phyloP scores from a whole-genome alignment of 1,140 invertebrate species.

The Oppia nitens region DNA sequence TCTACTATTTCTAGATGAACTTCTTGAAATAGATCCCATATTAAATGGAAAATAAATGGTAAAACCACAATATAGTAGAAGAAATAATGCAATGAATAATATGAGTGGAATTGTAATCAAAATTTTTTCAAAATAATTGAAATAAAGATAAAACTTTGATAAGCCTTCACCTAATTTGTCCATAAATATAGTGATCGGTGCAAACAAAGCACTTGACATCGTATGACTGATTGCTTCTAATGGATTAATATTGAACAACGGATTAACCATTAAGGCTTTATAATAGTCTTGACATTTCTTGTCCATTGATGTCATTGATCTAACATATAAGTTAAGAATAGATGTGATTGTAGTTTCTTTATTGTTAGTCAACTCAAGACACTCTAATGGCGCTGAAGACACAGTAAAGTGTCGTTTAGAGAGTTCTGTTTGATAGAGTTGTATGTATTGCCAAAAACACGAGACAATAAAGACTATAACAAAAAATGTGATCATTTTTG shows the following conservation, averaged over 20 bases:
- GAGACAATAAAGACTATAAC: background rate
- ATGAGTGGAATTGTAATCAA: background rate
- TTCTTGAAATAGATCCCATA: background rate
- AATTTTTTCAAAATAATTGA: background rate
- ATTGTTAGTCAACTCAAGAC: background rate
- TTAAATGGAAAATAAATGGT: background rate
- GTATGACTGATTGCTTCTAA: background rate
- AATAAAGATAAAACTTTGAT: background rate
- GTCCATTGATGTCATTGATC: background rate
- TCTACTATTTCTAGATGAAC: background rate
- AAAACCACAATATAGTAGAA: background rate
- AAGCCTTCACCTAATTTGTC: background rate
- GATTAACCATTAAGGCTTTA: background rate
- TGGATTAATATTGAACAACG: background rate
- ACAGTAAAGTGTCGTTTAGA: background rate
- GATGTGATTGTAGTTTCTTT: background rate
- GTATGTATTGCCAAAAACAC: background rate
- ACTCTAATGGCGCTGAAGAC: background rate
- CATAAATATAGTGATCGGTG: background rate
- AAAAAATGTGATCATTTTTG: background rate
- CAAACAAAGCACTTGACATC: background rate
- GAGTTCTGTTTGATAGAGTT: background rate
- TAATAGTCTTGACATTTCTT: background rate
- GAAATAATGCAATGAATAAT: background rate
- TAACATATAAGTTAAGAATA: background rate